These are phyloP conservation scores for Phoxinus dragarum DNA, from an alignment of 2,797 vertebrate species.

Conservation along the genomic window DNA sequence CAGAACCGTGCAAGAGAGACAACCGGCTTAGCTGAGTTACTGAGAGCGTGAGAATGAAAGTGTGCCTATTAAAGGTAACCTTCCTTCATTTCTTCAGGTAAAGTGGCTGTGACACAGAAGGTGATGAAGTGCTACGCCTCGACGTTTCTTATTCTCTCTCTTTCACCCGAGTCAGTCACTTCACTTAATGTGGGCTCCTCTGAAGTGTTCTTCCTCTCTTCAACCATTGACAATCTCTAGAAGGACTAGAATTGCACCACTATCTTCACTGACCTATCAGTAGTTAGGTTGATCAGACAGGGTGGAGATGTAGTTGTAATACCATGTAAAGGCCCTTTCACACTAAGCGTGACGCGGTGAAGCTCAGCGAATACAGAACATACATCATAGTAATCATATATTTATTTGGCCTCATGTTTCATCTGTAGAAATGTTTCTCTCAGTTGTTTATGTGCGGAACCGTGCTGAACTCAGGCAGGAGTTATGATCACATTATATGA, in stretches of 20 bases:
- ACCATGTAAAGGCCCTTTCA: neutral
- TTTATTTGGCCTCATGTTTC: no score
- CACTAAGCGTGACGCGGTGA: no score
- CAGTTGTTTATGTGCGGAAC: no score
- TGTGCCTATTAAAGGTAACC: slow-evolving; percentile 17
- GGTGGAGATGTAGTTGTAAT: neutral
- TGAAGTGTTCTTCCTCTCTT: neutral
- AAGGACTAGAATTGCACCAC: neutral
- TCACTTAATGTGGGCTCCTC: neutral
- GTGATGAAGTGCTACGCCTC: slow-evolving; percentile 1
- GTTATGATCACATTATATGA: no score
- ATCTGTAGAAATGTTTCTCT: no score
- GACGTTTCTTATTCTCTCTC: slow-evolving; percentile 2
- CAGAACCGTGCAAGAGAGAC: neutral
- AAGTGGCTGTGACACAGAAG: slow-evolving; percentile 8
- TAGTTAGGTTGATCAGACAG: neutral
- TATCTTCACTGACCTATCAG: neutral
- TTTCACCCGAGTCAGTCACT: neutral
- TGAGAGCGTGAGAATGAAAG: slow-evolving; percentile 11
- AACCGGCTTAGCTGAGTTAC: neutral
- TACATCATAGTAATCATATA: no score
- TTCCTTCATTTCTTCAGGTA: slow-evolving; percentile 1
- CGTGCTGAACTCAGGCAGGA: no score
- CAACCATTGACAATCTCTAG: neutral
- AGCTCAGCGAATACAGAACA: no score